These are phyloP conservation scores for Phymanthus crucifer DNA, from an alignment of 92 coral and sea anemone species.

Conservation along the genomic window DNA sequence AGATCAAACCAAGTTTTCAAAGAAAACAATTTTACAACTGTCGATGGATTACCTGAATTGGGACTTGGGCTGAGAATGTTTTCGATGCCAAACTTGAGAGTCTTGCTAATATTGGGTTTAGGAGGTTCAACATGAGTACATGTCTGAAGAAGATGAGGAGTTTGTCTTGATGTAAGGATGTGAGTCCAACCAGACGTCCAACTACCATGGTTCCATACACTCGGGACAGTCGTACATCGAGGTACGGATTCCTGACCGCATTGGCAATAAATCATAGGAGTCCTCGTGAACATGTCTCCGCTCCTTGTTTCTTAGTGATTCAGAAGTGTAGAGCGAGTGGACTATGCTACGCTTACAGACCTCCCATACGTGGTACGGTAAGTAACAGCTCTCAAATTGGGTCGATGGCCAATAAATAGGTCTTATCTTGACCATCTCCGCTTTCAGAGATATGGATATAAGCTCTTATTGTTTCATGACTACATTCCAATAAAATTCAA, in stretches of 20 bases:
- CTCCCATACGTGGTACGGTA: constrained; percentile 65
- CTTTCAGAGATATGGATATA: constrained; percentile 60
- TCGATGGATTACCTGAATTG: constrained; percentile 34
- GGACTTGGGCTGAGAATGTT: constrained; percentile 52
- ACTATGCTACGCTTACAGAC: constrained; percentile 63
- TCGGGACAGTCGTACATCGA: constrained; percentile 33
- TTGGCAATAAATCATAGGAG: constrained; percentile 47
- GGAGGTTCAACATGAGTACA: neutral
- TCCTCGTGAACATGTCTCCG: constrained; percentile 22
- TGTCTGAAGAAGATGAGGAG: neutral
- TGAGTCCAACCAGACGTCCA: neutral
- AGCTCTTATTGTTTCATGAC: constrained; percentile 50
- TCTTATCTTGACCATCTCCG: constrained; percentile 76
- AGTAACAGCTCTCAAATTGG: constrained; percentile 56
- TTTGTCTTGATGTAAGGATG: constrained; percentile 1
- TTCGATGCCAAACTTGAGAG: constrained; percentile 86
- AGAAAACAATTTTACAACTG: neutral
- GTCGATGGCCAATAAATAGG: constrained; percentile 75
- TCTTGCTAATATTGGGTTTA: constrained; percentile 35
- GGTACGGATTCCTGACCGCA: constrained; percentile 23
- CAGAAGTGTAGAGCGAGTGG: neutral
- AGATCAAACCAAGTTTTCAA: neutral
- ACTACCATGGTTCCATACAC: constrained; percentile 31
- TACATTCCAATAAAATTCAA: constrained; percentile 45
- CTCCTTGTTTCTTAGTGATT: neutral